Evolutionary conservation across 2,888 invertebrate species (phyloP).

Genomic region (Tholera decimalis): DNA sequence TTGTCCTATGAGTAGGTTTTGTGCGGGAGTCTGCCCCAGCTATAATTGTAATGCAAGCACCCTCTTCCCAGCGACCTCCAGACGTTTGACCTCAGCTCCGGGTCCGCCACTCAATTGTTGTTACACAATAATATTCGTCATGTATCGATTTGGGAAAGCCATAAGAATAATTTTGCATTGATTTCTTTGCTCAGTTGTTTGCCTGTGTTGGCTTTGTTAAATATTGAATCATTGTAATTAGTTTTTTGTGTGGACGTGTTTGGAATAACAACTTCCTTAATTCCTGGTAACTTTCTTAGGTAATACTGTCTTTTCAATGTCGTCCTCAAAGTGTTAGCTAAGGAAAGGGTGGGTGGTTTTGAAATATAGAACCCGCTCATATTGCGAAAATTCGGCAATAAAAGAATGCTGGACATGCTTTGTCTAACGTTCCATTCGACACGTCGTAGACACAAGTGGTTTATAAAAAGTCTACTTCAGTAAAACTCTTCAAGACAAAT

Average conservation of each 20-base stretch:
- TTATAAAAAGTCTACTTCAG: background rate
- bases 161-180: conserved; percentile 65
- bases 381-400: background rate
- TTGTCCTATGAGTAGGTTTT: conserved; percentile 43
- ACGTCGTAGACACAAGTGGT: background rate
- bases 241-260: conserved; percentile 3
- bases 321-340: background rate
- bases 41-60: conserved; percentile 57
- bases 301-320: background rate
- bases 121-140: conserved; percentile 65
- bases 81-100: conserved; percentile 80
- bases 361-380: background rate
- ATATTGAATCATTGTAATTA: conserved; percentile 5
- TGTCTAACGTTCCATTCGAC: background rate
- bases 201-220: conserved; percentile 15
- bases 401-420: background rate
- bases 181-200: conserved; percentile 45
- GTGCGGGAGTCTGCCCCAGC: conserved; percentile 34
- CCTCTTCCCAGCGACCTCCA: conserved; percentile 83
- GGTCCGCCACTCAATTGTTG: conserved; percentile 54
- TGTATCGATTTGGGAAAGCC: conserved; percentile 67
- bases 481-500: background rate
- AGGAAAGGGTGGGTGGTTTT: background rate
- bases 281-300: conserved; percentile 1
- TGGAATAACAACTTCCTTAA: background rate